These are phyloP conservation scores for Drosophila suzukii DNA, from an alignment of 1,140 invertebrate genomes.

Conservation along the genomic window DNA sequence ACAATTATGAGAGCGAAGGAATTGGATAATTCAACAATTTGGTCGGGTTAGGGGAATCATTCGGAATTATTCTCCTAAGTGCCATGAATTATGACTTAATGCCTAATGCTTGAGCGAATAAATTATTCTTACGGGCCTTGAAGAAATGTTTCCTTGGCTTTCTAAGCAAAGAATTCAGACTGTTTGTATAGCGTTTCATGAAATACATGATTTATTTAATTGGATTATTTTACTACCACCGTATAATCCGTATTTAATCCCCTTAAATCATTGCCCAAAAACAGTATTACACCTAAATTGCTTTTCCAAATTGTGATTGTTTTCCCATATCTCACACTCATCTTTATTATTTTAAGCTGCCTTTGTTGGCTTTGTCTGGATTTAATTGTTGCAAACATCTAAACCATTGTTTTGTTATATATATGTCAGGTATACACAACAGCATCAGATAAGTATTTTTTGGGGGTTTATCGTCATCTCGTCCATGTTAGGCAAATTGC, in stretches of 20 bases:
- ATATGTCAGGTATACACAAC: slow-evolving; percentile 8
- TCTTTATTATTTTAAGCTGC: neutral
- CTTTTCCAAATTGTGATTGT: neutral
- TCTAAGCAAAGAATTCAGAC: neutral
- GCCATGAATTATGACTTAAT: slow-evolving; percentile 30
- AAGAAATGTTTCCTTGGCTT: neutral
- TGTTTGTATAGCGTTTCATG: neutral
- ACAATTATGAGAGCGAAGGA: slow-evolving; percentile 44
- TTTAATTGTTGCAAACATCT: slow-evolving; percentile 23
- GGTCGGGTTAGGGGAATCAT: slow-evolving; percentile 32
- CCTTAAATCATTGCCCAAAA: neutral
- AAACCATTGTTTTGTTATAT: slow-evolving; percentile 5
- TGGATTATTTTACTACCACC: neutral
- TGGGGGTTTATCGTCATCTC: slow-evolving; percentile 4
- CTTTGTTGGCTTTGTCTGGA: neutral
- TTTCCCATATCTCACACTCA: neutral
- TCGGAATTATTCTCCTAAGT: slow-evolving; percentile 34
- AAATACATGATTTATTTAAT: no score
- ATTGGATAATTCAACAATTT: slow-evolving; percentile 40
- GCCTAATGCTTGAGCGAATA: slow-evolving; percentile 3
- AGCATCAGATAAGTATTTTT: slow-evolving; percentile 23
- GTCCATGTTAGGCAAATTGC: slow-evolving; percentile 22
- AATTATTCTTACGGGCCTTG: neutral
- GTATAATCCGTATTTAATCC: no score
- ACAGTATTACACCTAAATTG: neutral